These are phyloP conservation scores for Nasonia longicornis DNA, from an alignment of 1,140 invertebrate species.

Conservation along the genomic window DNA sequence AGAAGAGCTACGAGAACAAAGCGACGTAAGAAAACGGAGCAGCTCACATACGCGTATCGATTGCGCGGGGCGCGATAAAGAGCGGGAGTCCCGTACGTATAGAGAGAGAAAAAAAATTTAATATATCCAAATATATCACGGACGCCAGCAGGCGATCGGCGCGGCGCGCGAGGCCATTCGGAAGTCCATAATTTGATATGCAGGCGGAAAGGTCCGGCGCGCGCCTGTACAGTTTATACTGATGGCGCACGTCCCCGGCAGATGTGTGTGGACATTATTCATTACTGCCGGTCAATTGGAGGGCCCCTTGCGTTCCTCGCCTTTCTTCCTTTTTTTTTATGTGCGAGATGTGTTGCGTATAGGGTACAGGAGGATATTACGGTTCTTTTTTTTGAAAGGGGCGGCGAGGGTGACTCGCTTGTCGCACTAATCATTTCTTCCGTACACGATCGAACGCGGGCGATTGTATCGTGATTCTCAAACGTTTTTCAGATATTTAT, in stretches of 20 bases:
- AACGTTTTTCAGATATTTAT: no score
- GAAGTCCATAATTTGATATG: slow-evolving; percentile 69
- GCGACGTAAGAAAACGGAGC: no score
- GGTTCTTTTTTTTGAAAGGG: no score
- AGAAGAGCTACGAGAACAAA: no score
- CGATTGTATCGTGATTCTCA: no score
- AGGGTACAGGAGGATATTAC: no score
- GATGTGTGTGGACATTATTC: slow-evolving; percentile 67
- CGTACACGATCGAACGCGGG: no score
- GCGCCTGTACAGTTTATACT: slow-evolving; percentile 60
- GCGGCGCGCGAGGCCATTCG: slow-evolving; percentile 56
- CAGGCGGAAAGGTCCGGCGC: slow-evolving; percentile 57
- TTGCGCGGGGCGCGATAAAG: neutral
- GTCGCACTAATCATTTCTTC: no score
- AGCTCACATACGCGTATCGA: neutral
- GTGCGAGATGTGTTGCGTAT: no score
- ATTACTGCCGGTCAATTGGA: slow-evolving; percentile 53
- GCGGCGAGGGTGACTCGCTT: no score
- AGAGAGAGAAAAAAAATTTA: slow-evolving; percentile 63
- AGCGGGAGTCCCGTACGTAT: neutral
- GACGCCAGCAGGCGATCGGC: slow-evolving; percentile 65
- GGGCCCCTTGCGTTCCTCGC: neutral
- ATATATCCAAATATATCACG: slow-evolving; percentile 70
- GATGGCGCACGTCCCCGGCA: slow-evolving; percentile 66
- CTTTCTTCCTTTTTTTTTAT: neutral